Evolutionary conservation across 1,140 invertebrate genomes (phyloP).

Genomic region (Melanaphis sacchari): DNA sequence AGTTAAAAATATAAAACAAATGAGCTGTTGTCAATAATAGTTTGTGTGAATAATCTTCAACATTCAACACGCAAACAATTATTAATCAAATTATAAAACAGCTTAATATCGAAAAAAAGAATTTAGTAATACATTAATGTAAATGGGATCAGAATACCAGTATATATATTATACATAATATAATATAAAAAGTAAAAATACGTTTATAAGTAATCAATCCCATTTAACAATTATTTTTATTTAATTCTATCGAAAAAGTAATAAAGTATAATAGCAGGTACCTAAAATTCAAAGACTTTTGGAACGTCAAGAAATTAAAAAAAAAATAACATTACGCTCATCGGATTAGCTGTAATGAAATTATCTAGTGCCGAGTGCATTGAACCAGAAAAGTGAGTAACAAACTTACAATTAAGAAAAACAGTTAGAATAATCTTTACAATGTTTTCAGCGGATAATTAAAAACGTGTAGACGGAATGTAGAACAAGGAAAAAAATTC

Average conservation of each 20-base stretch:
- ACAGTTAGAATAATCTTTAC: not conserved
- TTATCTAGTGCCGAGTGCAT: not conserved
- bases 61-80: not conserved
- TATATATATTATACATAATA: not conserved
- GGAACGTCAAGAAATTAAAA: not conserved
- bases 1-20: not conserved
- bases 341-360: not conserved
- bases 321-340: not conserved
- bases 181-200: too few species aligned
- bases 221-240: too few species aligned
- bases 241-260: too few species aligned
- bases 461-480: not conserved
- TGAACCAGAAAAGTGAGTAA: not conserved
- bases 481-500: not conserved
- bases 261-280: not conserved
- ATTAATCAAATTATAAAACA: not conserved
- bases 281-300: not conserved
- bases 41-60: not conserved
- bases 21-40: not conserved
- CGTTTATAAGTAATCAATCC: too few species aligned
- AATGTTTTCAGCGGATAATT: not conserved
- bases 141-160: not conserved
- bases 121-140: not conserved
- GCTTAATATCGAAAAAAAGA: not conserved
- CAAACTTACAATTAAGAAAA: not conserved